Evolutionary conservation across 1,140 invertebrate species (phyloP).

Genomic region (Apis dorsata): DNA sequence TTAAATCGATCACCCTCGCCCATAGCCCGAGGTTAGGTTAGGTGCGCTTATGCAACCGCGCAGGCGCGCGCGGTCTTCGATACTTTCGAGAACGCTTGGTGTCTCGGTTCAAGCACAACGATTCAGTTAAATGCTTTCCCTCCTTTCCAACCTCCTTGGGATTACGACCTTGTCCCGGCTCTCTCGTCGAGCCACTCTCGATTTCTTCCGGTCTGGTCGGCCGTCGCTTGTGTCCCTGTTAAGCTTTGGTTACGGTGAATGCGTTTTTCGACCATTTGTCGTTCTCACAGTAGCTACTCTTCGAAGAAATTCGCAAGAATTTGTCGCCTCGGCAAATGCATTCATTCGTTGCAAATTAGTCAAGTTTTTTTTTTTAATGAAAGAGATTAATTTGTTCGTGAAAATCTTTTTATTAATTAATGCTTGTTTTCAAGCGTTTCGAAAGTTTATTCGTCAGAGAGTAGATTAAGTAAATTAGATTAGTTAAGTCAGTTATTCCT

Average conservation of each 20-base stretch:
- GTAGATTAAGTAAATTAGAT: no score
- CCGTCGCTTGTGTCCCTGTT: background rate
- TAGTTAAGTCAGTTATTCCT: no score
- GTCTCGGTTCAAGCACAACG: slow-evolving; percentile 9
- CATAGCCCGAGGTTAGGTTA: slow-evolving; percentile 26
- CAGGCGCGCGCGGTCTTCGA: background rate
- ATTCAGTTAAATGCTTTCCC: slow-evolving; percentile 63
- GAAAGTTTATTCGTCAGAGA: no score
- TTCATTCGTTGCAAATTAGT: no score
- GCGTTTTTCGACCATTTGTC: slow-evolving; percentile 11
- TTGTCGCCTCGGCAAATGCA: background rate
- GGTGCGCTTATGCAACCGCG: slow-evolving; percentile 45
- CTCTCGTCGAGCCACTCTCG: slow-evolving; percentile 59
- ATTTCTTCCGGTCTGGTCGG: slow-evolving; percentile 60
- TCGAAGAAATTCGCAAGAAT: background rate
- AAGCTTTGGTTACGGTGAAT: no score
- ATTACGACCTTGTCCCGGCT: slow-evolving; percentile 66
- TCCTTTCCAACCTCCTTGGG: slow-evolving; percentile 57
- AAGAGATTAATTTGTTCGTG: no score
- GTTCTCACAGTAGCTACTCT: background rate
- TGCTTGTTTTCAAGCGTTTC: no score
- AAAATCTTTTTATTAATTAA: no score
- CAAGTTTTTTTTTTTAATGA: no score
- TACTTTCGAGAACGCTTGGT: slow-evolving; percentile 48
- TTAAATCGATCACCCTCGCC: slow-evolving; percentile 39